Evolutionary conservation across 2,113 vertebrate genomes (phyloP), one percentile per base, ranked within the genome.

Genomic region (Fregetta grallaria): DNA sequence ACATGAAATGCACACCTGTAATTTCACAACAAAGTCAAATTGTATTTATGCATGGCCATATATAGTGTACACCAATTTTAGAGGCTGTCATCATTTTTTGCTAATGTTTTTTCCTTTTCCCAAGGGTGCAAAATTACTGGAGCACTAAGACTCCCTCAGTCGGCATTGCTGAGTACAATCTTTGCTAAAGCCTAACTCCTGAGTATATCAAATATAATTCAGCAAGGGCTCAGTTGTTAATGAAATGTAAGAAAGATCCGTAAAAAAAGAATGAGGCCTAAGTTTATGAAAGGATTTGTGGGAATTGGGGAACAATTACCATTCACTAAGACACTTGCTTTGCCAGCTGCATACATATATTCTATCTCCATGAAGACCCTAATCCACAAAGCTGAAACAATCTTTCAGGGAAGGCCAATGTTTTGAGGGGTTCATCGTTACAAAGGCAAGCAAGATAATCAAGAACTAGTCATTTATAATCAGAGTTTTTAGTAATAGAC

Each of bases 281-380:
- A 50, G 40, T 84, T 92, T 95, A 55, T 83, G 55, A 94, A 94
- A 95, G 76, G 86, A 91, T 88, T 71, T 96, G 75, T 96, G 88
- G 56, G 90, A 96, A 94, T 7, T 94, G 56, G 20, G 52, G 49
- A 92, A 93, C 79, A 95, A 91, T 91, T 92, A 66, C 42, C 20
- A 67, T 89, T 94, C 91, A 78, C 76, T 87, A 77, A 91, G 52
- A 84, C 89, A 87, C 53, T 92, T 91, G 63, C 47, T 94, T 94
- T 96, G 83, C 89, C 92, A 96, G 79, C 83, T 96, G 82, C 76
- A 88, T 79, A 58, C 50, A 45, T 78, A 23, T 44, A 90, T 70
- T 90, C 71, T 55, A 21, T 50, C 65, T 91, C 68, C 61, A 58
- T 26, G 73, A 96, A 94, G 73, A 94, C 44, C 27, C 36, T 87